phyloP scores from a whole-genome alignment of 2,888 invertebrate genomes.

The Thymelicus acteon region DNA sequence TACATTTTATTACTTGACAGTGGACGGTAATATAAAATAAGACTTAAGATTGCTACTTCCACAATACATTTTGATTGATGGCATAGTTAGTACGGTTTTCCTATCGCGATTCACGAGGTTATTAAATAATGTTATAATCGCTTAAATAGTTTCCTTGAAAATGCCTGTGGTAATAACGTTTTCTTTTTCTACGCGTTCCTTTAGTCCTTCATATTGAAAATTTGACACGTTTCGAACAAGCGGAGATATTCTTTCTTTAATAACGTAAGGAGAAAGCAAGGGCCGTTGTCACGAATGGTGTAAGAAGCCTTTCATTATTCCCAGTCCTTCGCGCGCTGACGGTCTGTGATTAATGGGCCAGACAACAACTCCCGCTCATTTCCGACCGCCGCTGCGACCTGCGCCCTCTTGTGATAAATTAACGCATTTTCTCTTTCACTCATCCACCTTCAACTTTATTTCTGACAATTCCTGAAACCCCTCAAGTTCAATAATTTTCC shows the following conservation, averaged over 20 bases:
- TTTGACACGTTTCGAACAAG: neutral
- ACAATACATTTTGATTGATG: too few species aligned
- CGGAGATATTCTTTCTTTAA: neutral
- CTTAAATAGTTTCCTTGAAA: too few species aligned
- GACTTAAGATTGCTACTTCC: too few species aligned
- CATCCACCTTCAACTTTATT: neutral
- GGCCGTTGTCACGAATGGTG: neutral
- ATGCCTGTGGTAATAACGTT: too few species aligned
- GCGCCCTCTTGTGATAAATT: conserved; percentile 15
- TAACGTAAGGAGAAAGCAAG: neutral
- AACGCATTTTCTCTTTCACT: conserved; percentile 7
- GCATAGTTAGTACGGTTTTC: too few species aligned
- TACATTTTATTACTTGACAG: too few species aligned
- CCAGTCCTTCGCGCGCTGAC: conserved; percentile 45
- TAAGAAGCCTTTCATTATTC: conserved; percentile 27
- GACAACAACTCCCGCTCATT: conserved; percentile 77
- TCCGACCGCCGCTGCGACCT: conserved; percentile 51
- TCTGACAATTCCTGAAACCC: neutral
- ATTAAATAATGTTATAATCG: too few species aligned
- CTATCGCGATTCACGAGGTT: too few species aligned
- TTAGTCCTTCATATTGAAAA: too few species aligned
- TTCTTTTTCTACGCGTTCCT: too few species aligned
- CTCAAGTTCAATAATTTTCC: neutral
- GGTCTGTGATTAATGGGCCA: conserved; percentile 79
- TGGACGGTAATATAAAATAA: too few species aligned